These are phyloP conservation scores for Metridium senile DNA, from an alignment of 92 coral and sea anemone genomes.

Conservation along the genomic window DNA sequence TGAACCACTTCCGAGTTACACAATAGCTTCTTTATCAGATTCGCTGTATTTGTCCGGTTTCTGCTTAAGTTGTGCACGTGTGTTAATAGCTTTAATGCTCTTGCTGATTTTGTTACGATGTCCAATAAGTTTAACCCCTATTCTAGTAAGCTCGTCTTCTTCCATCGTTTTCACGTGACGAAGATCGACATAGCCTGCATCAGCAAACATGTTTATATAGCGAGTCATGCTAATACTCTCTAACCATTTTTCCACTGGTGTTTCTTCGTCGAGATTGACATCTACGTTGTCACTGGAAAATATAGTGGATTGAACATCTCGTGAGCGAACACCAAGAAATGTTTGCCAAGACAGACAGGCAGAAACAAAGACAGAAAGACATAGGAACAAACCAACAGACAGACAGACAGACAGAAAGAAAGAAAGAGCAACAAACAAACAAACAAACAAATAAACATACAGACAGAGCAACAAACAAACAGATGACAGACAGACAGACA, in stretches of 20 bases:
- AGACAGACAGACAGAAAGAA: too few species aligned
- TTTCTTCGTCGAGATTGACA: slow-evolving; percentile 37
- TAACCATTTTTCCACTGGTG: slow-evolving; percentile 79
- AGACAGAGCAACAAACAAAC: too few species aligned
- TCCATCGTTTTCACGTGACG: slow-evolving; percentile 50
- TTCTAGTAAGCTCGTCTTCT: slow-evolving; percentile 67
- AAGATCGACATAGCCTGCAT: slow-evolving; percentile 56
- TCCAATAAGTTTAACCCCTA: slow-evolving; percentile 90
- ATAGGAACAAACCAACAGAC: too few species aligned
- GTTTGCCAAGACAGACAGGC: too few species aligned
- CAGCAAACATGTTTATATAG: slow-evolving; percentile 49
- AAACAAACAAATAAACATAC: too few species aligned
- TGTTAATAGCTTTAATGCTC: slow-evolving; percentile 78
- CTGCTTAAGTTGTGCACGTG: slow-evolving; percentile 12
- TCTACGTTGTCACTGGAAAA: neutral
- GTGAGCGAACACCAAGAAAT: too few species aligned
- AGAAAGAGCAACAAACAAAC: too few species aligned
- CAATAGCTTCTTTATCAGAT: neutral
- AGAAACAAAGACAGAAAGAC: too few species aligned
- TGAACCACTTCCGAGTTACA: too few species aligned
- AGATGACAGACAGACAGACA: too few species aligned
- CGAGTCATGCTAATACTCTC: slow-evolving; percentile 74
- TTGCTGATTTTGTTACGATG: slow-evolving; percentile 92
- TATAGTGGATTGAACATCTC: too few species aligned
- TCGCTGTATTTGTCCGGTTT: neutral